These are phyloP conservation scores for Panagrolaimus sp. DNA, from an alignment of 1,140 invertebrate genomes.

Conservation along the genomic window DNA sequence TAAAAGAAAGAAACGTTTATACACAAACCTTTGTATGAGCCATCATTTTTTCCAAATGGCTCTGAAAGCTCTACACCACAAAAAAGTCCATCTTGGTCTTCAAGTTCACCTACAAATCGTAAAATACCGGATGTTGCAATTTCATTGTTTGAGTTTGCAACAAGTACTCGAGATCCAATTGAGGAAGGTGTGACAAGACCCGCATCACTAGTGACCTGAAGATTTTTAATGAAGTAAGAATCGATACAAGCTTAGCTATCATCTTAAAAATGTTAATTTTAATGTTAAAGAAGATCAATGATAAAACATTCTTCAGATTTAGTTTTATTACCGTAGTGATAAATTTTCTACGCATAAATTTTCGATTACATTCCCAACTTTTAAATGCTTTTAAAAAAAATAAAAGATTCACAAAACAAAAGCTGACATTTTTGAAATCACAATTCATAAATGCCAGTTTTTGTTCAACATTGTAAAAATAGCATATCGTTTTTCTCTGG, in stretches of 20 bases:
- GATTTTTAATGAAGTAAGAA: neutral
- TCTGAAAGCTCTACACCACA: conserved; percentile 8
- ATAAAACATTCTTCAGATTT: no score
- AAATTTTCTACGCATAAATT: no score
- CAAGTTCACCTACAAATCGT: conserved; percentile 10
- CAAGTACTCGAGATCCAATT: conserved; percentile 9
- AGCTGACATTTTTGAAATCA: no score
- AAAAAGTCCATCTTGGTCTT: conserved; percentile 3
- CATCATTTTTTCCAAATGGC: conserved; percentile 8
- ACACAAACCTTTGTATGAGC: conserved; percentile 4
- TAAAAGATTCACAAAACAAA: no score
- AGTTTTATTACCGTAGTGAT: no score
- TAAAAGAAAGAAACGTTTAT: neutral
- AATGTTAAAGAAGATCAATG: no score
- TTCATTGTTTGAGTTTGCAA: neutral
- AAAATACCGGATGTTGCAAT: conserved; percentile 6
- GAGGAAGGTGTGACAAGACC: neutral
- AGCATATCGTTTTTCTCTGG: no score
- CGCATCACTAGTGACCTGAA: conserved; percentile 1
- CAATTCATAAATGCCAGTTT: no score
- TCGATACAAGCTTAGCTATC: neutral
- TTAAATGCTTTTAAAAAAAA: no score
- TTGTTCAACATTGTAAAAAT: no score
- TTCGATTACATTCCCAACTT: no score
- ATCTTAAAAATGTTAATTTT: no score